Base-by-base conservation (phyloP, 1,140 invertebrate species). In the Nymphalis io region DNA sequence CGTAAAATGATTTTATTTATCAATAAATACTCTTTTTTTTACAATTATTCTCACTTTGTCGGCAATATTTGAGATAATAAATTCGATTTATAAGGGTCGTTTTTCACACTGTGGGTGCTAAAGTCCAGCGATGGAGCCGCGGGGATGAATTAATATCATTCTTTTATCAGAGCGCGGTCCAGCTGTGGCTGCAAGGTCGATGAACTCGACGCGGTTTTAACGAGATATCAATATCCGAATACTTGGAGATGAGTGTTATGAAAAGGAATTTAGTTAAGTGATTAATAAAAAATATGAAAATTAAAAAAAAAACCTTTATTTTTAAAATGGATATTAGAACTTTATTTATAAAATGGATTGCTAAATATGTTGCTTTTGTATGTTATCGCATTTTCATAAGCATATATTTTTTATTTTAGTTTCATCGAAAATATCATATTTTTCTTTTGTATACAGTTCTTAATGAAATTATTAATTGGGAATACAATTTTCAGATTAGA, bases 71-170 rank as follows among this genome's bases (percentile, higher is more conserved):
- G 48, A 39, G 48, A 64, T 51, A 64, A 55, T 38, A 64, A 64
- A 64, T 53, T 57, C 51, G 38, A 64, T 64, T 64, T 64, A 64
- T 64, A 64, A 64, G 51, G 62, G 27, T 27, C 51, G 48, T 64
- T 64, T 64, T 64, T 64, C 62, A 64, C 62, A 55, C 21, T 33
- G 33, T 38, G 18, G 48, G 51, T 42, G 39, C 51, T 64, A 64
- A 64, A 64, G 62, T 64, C 48, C 48, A 21, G 62, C 46, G 5
- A 51, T 55, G 62, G 62, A 40, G 51, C 48, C 62, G 48, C 59
- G 63, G 67, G 72, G 72, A 75, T 79, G 74, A 84, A 80, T 81
- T 82, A 82, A 84, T 79, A 85, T 83, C 73, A 84, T 84, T 85
- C 80, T 82, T 82, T 83, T 82, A 82, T 85, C 80, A 75, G 68